phyloP scores from a whole-genome alignment of 2,113 vertebrate species.

The Penelope pileata region DNA sequence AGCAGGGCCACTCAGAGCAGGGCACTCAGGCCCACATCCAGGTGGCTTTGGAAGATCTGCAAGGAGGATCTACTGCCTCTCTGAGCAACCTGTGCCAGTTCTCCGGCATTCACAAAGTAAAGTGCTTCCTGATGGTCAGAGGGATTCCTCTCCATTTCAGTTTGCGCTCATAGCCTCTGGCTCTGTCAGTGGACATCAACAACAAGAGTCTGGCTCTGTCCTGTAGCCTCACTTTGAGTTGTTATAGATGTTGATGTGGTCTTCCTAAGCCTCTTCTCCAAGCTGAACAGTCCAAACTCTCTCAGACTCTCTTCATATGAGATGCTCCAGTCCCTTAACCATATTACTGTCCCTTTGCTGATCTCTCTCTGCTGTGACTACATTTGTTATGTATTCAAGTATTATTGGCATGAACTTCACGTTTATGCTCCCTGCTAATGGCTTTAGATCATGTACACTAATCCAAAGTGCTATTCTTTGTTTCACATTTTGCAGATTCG shows the following conservation, averaged over 20 bases:
- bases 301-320: neutral
- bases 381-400: accelerated
- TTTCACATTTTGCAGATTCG: neutral
- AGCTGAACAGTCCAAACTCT: neutral
- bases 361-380: accelerated
- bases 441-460: neutral
- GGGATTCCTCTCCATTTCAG: neutral
- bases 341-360: neutral
- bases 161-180: neutral
- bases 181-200: accelerated
- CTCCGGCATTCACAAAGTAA: neutral
- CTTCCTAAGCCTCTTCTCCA: neutral
- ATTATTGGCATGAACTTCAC: neutral
- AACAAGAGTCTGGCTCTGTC: neutral
- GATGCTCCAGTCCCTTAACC: neutral
- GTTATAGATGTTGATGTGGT: neutral
- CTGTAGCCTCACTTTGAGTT: neutral
- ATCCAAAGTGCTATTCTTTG: neutral
- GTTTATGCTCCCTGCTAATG: accelerated
- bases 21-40: neutral
- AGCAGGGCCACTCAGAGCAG: neutral
- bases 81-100: neutral
- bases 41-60: neutral
- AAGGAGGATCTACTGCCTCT: neutral
- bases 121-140: neutral